These are phyloP conservation scores for Raphicerus campestris DNA, from an alignment of 2,113 vertebrate genomes.

Conservation along the genomic window DNA sequence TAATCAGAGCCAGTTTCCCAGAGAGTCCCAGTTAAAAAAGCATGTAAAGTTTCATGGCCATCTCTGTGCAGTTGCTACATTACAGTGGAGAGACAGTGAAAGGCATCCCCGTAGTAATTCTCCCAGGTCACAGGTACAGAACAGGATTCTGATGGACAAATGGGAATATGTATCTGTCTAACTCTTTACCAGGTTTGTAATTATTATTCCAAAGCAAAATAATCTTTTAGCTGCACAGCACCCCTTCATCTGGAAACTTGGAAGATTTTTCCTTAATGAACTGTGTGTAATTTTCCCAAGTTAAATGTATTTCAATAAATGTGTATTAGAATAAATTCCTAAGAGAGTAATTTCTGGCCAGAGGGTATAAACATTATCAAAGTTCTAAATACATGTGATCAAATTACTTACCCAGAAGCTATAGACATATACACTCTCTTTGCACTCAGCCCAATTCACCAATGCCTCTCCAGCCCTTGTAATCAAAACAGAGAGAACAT, in stretches of 20 bases:
- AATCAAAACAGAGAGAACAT: not conserved
- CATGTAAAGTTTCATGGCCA: accelerated
- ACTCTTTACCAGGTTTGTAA: not conserved
- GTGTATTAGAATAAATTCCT: not conserved
- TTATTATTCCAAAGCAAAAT: not conserved
- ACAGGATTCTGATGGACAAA: too few relatives aligned
- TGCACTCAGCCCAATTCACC: not conserved
- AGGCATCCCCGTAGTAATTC: not conserved
- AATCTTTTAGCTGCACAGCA: not conserved
- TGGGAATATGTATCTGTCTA: accelerated
- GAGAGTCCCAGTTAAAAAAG: not conserved
- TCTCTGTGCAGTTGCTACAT: not conserved
- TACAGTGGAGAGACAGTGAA: not conserved
- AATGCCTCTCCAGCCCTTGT: not conserved
- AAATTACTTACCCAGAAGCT: not conserved
- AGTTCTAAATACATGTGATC: not conserved
- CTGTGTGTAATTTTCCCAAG: not conserved
- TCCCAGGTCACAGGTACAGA: too few relatives aligned
- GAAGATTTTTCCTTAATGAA: not conserved
- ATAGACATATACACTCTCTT: not conserved
- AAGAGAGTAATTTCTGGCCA: not conserved
- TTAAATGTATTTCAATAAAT: not conserved
- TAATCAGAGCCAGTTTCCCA: not conserved
- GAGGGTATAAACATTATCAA: not conserved
- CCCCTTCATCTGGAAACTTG: not conserved